Evolutionary conservation across 1,140 invertebrate species (phyloP).

Genomic region (Cheumatopsyche charites): DNA sequence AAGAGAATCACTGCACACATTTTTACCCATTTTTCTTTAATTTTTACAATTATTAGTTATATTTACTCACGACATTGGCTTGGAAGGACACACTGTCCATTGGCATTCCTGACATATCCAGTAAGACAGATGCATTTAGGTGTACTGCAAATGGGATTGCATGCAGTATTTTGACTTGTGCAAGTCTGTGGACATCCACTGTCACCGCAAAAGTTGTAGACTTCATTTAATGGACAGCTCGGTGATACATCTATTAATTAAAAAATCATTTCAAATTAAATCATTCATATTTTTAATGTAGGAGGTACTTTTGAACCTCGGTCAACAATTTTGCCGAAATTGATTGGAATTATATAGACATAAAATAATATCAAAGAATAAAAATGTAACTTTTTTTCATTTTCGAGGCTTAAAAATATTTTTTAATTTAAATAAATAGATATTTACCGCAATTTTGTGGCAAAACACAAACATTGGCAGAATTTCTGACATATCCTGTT

Average conservation of each 20-base stretch:
- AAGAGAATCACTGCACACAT: too few relatives aligned
- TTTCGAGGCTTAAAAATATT: too few relatives aligned
- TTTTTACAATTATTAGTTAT: too few relatives aligned
- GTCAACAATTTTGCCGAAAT: too few relatives aligned
- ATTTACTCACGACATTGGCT: conserved; percentile 8
- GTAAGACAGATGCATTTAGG: conserved; percentile 23
- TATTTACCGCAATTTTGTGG: not conserved
- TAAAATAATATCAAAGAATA: too few relatives aligned
- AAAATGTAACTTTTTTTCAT: too few relatives aligned
- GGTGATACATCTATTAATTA: not conserved
- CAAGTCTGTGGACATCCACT: conserved; percentile 14
- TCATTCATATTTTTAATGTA: too few relatives aligned
- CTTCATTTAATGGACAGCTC: not conserved
- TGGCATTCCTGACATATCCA: conserved; percentile 33
- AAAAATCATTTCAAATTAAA: too few relatives aligned
- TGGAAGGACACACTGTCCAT: conserved; percentile 21
- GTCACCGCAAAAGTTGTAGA: not conserved
- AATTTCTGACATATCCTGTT: not conserved
- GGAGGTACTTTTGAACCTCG: too few relatives aligned
- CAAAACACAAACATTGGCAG: not conserved
- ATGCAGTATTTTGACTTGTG: not conserved
- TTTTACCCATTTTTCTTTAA: too few relatives aligned
- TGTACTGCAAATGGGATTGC: not conserved
- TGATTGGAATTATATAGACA: too few relatives aligned
- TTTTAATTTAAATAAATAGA: too few relatives aligned